Conservation (phyloP, 2,888 invertebrate species). For the Iselma pallidipennis region DNA sequence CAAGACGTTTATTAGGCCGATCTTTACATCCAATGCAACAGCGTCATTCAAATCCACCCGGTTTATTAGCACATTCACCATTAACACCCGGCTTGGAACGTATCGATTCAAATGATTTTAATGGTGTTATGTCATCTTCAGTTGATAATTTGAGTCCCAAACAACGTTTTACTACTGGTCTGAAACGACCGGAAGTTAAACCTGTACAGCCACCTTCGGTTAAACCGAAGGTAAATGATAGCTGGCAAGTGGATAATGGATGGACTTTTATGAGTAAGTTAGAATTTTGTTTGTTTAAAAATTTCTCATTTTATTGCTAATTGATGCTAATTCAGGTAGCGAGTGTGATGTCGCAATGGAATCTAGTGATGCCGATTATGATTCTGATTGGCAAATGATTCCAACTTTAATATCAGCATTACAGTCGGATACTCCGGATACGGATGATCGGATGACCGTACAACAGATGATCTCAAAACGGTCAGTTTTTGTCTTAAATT, state of each 20-base stretch:
- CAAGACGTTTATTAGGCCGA: conserved; percentile 39
- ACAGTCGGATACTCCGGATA: conserved; percentile 59
- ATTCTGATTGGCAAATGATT: conserved; percentile 57
- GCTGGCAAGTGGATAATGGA: conserved; percentile 87
- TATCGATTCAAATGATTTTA: conserved; percentile 53
- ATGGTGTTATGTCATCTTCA: conserved; percentile 59
- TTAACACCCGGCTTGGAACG: conserved; percentile 51
- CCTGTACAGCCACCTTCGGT: conserved; percentile 74
- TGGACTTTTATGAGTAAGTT: conserved; percentile 85
- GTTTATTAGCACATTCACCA: conserved; percentile 47
- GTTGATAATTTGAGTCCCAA: conserved; percentile 68
- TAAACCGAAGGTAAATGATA: conserved; percentile 57
- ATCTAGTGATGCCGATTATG: conserved; percentile 61
- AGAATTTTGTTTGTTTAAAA: conserved; percentile 2
- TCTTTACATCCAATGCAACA: conserved; percentile 48
- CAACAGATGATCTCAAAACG: conserved; percentile 78
- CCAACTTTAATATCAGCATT: conserved; percentile 53
- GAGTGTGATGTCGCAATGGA: conserved; percentile 57
- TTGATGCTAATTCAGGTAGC: conserved; percentile 60
- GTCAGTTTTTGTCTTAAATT: too few relatives aligned
- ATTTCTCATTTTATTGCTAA: conserved; percentile 45
- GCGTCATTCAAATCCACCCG: conserved; percentile 58
- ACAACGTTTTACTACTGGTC: conserved; percentile 41
- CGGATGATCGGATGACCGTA: conserved; percentile 67
- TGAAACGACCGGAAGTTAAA: conserved; percentile 65